phyloP scores from a whole-genome alignment of 2,888 invertebrate species.

The Xiphydria camelus region DNA sequence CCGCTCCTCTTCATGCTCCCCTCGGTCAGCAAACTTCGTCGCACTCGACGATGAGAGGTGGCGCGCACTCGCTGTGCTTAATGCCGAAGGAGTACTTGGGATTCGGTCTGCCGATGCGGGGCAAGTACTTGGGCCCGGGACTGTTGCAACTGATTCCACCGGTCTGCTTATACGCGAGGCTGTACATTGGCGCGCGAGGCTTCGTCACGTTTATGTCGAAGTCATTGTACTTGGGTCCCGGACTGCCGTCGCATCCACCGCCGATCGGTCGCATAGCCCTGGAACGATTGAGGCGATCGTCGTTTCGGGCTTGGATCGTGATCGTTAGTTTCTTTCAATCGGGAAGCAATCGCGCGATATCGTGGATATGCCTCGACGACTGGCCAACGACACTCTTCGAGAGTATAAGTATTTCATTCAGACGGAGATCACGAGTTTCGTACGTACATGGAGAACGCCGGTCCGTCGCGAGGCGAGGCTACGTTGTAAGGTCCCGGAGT shows the following conservation, averaged over 20 bases:
- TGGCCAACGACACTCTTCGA: too few relatives aligned
- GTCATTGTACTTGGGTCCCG: constrained; percentile 23
- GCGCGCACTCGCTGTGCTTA: constrained; percentile 62
- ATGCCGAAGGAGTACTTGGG: constrained; percentile 66
- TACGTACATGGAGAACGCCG: constrained; percentile 36
- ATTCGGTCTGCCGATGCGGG: constrained; percentile 56
- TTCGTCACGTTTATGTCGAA: constrained; percentile 21
- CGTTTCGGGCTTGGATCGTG: too few relatives aligned
- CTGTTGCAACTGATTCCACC: constrained; percentile 58
- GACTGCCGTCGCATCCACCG: constrained; percentile 16
- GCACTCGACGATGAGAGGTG: constrained; percentile 60
- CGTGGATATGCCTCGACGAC: too few relatives aligned
- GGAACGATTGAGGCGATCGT: constrained; percentile 4
- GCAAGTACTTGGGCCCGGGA: constrained; percentile 61
- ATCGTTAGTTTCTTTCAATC: too few relatives aligned
- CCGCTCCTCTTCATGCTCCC: too few relatives aligned
- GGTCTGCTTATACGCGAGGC: constrained; percentile 54
- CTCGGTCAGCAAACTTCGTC: constrained; percentile 37
- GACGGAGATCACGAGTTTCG: too few relatives aligned
- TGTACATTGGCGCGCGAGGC: constrained; percentile 56
- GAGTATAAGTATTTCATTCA: too few relatives aligned
- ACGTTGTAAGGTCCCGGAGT: constrained; percentile 34
- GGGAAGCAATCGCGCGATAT: too few relatives aligned
- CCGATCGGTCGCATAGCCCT: constrained; percentile 12
- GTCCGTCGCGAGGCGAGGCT: constrained; percentile 22